These are phyloP conservation scores for Cryptoprocta ferox DNA, from an alignment of 2,797 vertebrate species.

Conservation along the genomic window DNA sequence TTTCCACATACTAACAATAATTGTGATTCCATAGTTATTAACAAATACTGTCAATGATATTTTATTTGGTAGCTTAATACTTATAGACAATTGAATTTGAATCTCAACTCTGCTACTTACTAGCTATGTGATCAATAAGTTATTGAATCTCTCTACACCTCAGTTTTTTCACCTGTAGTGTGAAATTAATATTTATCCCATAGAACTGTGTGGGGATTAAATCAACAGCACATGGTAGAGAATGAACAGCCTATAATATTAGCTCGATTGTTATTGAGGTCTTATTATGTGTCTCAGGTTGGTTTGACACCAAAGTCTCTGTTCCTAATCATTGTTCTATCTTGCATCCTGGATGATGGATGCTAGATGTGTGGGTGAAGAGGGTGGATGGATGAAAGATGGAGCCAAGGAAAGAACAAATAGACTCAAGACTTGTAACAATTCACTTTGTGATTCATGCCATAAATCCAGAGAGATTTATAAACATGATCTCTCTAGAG, in stretches of 20 bases:
- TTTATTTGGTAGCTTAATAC: conserved; percentile 18
- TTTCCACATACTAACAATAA: background rate
- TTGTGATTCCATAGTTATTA: background rate
- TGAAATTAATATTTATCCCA: background rate
- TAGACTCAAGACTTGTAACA: background rate
- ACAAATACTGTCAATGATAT: background rate
- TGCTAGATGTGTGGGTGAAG: background rate
- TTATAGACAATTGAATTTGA: background rate
- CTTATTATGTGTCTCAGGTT: background rate
- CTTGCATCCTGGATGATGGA: background rate
- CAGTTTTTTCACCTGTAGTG: background rate
- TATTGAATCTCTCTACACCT: background rate
- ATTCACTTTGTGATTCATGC: background rate
- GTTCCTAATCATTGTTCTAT: background rate
- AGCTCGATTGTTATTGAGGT: conserved; percentile 4
- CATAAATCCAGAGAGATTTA: conserved; percentile 24
- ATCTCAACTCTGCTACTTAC: background rate
- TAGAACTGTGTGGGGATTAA: background rate
- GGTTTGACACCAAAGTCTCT: background rate
- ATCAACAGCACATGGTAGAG: background rate
- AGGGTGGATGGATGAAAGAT: background rate
- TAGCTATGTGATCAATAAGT: background rate
- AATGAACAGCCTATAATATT: background rate
- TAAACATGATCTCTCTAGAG: background rate
- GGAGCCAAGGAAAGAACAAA: background rate